Percentiles rank a stretch among this genome's conserved stretches.
These are phyloP conservation scores for Dendrocincla fuliginosa DNA, from an alignment of 2,797 vertebrate genomes.

Conservation along the genomic window DNA sequence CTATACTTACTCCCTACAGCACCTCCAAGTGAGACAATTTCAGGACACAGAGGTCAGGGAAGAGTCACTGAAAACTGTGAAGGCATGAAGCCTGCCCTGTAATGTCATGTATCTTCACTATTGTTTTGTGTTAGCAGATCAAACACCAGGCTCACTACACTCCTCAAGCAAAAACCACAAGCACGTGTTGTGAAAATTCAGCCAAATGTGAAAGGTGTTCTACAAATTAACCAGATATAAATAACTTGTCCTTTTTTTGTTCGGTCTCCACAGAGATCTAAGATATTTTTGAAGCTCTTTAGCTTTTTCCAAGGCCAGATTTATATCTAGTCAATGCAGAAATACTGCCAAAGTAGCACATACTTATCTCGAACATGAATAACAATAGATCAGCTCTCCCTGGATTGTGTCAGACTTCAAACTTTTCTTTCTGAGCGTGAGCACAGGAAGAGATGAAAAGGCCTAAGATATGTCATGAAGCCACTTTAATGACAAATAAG, in stretches of 20 bases:
- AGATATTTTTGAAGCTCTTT: not conserved
- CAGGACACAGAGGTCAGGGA: not conserved
- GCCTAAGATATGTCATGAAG: not conserved
- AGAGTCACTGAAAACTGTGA: not conserved
- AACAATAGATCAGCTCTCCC: not conserved
- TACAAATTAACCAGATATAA: not conserved
- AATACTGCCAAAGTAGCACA: not conserved
- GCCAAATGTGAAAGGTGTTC: not conserved
- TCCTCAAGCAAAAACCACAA: not conserved
- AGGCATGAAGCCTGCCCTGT: fast-evolving
- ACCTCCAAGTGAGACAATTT: not conserved
- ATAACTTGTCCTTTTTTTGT: not conserved
- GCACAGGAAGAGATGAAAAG: not conserved
- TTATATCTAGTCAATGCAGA: not conserved
- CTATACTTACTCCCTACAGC: not conserved
- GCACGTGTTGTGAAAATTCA: slow-evolving; percentile 4
- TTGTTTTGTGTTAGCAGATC: not conserved
- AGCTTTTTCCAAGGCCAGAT: not conserved
- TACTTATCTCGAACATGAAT: not conserved
- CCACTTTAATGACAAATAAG: not conserved
- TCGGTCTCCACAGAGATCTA: not conserved
- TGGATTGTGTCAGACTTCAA: not conserved
- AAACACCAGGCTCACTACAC: not conserved
- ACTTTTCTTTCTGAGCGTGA: not conserved
- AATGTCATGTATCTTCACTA: not conserved